Conservation (phyloP, 2,113 vertebrate genomes). For the Sphaerodactylus townsendi region DNA sequence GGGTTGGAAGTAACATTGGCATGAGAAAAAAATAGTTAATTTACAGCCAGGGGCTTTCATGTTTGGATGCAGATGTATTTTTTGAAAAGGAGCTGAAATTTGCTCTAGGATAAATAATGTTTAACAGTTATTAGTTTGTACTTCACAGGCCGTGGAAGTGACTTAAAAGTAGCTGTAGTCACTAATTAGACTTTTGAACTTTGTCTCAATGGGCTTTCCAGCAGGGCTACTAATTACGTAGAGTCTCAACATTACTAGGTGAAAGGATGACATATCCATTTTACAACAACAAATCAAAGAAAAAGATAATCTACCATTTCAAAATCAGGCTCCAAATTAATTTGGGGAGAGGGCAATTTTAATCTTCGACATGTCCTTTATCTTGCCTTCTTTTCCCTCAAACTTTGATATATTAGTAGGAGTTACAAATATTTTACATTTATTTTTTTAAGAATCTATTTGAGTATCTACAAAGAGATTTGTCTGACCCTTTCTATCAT, state of each 20-base stretch:
- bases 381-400: too few species aligned
- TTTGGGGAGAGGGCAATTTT: not conserved
- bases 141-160: not conserved
- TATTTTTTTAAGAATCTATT: too few species aligned
- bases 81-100: not conserved
- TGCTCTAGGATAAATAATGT: not conserved
- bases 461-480: too few species aligned
- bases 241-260: not conserved
- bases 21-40: not conserved
- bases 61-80: rapidly evolving
- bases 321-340: rapidly evolving
- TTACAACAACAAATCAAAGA: rapidly evolving
- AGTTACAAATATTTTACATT: too few species aligned
- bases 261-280: not conserved
- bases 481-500: too few species aligned
- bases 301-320: not conserved
- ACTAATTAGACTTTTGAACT: conserved; percentile 32
- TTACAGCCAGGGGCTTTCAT: rapidly evolving
- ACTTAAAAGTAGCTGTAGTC: not conserved
- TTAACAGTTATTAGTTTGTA: conserved; percentile 28
- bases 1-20: rapidly evolving
- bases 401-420: too few species aligned
- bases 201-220: conserved; percentile 15
- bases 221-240: not conserved
- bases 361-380: too few species aligned